Evolutionary conservation across 2,113 vertebrate species (phyloP).

Genomic region (Aspiorhynchus laticeps): DNA sequence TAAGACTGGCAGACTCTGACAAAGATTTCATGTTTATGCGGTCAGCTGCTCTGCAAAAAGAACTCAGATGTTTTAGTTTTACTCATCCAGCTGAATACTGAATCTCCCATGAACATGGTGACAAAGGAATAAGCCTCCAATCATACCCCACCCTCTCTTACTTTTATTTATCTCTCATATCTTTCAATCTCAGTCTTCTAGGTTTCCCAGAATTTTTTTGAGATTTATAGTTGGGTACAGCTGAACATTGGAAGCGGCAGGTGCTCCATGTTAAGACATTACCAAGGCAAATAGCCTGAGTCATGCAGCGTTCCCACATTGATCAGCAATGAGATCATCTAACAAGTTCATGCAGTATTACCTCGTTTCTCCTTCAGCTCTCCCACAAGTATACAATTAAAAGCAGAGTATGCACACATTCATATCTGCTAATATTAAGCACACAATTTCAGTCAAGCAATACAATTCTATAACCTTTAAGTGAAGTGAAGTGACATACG

Average conservation of each 20-base stretch:
- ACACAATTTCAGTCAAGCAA: background rate
- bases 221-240: background rate
- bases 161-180: background rate
- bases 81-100: conserved; percentile 2
- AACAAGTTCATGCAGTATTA: background rate
- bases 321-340: conserved; percentile 12
- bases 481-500: too few relatives aligned
- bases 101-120: background rate
- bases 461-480: background rate
- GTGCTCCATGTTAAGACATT: background rate
- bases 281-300: background rate
- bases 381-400: background rate
- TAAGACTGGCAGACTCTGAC: background rate
- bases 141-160: background rate
- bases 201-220: background rate
- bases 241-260: background rate
- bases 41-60: background rate
- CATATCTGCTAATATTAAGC: background rate
- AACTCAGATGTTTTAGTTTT: conserved; percentile 14
- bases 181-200: background rate
- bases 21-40: background rate
- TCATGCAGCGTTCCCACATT: background rate
- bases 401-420: background rate
- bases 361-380: background rate
- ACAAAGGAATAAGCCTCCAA: background rate